These are phyloP conservation scores for Aphodius granarius DNA, from an alignment of 2,888 invertebrate species.

Conservation along the genomic window DNA sequence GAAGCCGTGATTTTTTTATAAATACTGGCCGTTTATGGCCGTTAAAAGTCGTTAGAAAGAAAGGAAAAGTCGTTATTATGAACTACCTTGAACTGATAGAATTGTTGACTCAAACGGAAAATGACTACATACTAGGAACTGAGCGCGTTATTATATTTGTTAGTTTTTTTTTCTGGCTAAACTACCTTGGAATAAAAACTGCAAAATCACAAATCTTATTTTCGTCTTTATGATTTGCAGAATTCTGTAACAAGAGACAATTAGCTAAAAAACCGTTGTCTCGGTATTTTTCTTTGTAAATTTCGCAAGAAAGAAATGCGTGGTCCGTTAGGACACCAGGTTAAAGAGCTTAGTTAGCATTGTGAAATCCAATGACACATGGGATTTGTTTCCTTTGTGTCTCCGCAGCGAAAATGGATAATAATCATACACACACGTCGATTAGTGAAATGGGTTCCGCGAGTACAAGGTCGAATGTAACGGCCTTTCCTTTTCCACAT, in stretches of 20 bases:
- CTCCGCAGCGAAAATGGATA: background rate
- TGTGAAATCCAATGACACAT: background rate
- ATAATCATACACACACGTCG: background rate
- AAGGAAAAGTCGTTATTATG: background rate
- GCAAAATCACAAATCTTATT: too few species aligned
- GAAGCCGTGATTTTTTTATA: background rate
- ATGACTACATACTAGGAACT: background rate
- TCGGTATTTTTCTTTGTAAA: background rate
- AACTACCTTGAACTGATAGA: background rate
- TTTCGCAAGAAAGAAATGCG: background rate
- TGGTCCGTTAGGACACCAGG: background rate
- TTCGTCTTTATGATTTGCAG: too few species aligned
- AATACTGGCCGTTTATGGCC: background rate
- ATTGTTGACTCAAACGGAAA: background rate
- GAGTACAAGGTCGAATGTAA: background rate
- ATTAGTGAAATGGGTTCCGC: background rate
- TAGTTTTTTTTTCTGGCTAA: background rate
- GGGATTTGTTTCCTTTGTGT: background rate
- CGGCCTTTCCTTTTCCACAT: slow-evolving; percentile 1
- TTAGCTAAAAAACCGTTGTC: too few species aligned
- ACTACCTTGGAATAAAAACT: background rate
- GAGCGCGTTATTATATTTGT: background rate
- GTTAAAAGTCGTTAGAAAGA: background rate
- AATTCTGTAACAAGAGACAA: too few species aligned
- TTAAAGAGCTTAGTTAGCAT: background rate